phyloP scores from a whole-genome alignment of 2,888 invertebrate genomes.

The Rapana venosa region DNA sequence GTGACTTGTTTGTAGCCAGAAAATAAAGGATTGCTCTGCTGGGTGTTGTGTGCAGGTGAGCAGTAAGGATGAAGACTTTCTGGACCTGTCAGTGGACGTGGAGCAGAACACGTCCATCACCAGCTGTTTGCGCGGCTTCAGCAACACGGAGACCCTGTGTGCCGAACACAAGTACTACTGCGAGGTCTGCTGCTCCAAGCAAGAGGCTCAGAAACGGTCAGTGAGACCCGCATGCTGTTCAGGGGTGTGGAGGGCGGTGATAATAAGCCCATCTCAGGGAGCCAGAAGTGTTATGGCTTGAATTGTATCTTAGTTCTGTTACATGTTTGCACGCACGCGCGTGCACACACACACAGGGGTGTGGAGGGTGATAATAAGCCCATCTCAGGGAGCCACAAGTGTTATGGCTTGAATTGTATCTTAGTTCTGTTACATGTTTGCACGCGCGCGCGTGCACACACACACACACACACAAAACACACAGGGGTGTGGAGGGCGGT shows the following conservation, averaged over 20 bases:
- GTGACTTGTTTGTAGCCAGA: too few relatives aligned
- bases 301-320: not conserved
- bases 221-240: not conserved
- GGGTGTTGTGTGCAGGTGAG: constrained; percentile 82
- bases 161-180: constrained; percentile 99
- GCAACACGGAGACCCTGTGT: constrained; percentile 98
- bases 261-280: too few relatives aligned
- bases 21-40: too few relatives aligned
- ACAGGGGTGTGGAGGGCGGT: too few relatives aligned
- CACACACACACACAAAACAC: not conserved
- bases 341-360: too few relatives aligned
- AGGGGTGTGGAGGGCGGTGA: too few relatives aligned
- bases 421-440: not conserved
- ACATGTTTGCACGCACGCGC: not conserved
- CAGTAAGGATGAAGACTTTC: constrained; percentile 99
- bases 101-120: constrained; percentile 99
- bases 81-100: constrained; percentile 98
- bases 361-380: too few relatives aligned
- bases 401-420: too few relatives aligned
- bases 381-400: too few relatives aligned
- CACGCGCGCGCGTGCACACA: not conserved
- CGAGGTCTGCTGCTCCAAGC: constrained; percentile 99
- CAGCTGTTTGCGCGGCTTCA: constrained; percentile 97
- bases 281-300: too few relatives aligned
- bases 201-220: constrained; percentile 91